phyloP scores from a whole-genome alignment of 2,888 invertebrate species.

The Hymenopus coronatus region DNA sequence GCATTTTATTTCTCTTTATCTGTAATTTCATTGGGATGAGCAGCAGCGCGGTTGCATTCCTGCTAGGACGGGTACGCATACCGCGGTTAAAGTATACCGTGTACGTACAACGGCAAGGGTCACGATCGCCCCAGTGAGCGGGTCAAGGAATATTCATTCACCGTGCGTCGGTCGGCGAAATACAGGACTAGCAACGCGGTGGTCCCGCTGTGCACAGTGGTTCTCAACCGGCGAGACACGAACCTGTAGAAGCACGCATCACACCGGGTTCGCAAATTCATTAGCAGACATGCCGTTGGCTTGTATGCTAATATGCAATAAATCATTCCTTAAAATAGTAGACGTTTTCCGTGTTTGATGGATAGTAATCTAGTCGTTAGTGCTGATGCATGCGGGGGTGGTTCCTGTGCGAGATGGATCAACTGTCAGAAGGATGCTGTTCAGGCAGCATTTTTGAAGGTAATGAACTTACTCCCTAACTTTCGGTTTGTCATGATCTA shows the following conservation, averaged over 20 bases:
- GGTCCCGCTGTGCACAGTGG: neutral
- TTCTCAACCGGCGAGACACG: neutral
- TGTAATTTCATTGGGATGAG: neutral
- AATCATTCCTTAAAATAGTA: neutral
- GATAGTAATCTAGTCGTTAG: neutral
- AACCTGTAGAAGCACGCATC: neutral
- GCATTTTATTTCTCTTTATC: neutral
- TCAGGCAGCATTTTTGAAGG: no score
- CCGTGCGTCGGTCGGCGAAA: neutral
- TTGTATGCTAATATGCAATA: neutral
- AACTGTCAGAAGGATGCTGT: no score
- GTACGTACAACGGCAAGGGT: neutral
- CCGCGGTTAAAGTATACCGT: neutral
- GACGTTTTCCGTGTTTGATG: neutral
- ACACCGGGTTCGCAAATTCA: neutral
- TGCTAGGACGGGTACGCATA: neutral
- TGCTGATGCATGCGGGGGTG: no score
- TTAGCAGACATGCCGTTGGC: neutral
- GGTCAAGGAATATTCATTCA: neutral
- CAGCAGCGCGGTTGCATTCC: neutral
- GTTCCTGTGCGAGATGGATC: no score
- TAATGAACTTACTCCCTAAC: no score
- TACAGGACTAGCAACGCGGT: neutral
- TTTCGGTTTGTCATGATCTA: no score
- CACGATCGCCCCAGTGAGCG: neutral